Conservation (phyloP, 2,888 invertebrate species). For the Pinctada fucata region DNA sequence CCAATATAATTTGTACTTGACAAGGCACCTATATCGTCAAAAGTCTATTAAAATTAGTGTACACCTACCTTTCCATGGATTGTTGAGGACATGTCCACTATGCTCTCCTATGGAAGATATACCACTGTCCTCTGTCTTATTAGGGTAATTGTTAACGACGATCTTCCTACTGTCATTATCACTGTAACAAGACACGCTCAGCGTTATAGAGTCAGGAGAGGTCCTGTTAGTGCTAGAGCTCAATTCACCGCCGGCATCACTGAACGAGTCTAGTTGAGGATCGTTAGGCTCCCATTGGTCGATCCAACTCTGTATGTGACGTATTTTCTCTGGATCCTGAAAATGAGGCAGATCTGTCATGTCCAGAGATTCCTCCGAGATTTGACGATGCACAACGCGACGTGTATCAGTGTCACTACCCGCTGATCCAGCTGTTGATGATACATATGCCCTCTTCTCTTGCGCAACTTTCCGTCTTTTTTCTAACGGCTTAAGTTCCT, state of each 20-base stretch:
- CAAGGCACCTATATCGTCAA: no score
- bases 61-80: conserved; percentile 22
- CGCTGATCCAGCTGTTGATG: not conserved
- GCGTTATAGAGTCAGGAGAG: conserved; percentile 24
- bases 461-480: not conserved
- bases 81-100: conserved; percentile 3
- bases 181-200: conserved; percentile 15
- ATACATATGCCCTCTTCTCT: not conserved
- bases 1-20: no score
- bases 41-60: no score
- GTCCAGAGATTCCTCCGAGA: conserved; percentile 4
- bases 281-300: conserved; percentile 34
- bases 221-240: not conserved
- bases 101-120: conserved; percentile 16
- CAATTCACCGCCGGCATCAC: conserved; percentile 12
- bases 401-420: not conserved
- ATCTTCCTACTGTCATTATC: conserved; percentile 27
- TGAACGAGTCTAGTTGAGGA: conserved; percentile 12
- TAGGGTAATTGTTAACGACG: conserved; percentile 5
- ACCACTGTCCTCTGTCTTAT: conserved; percentile 29
- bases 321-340: conserved; percentile 51
- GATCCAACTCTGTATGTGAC: conserved; percentile 57
- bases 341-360: conserved; percentile 25
- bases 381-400: not conserved
- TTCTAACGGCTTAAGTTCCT: not conserved